Evolutionary conservation across 1,140 invertebrate genomes (phyloP).

Genomic region (Habropoda laboriosa): DNA sequence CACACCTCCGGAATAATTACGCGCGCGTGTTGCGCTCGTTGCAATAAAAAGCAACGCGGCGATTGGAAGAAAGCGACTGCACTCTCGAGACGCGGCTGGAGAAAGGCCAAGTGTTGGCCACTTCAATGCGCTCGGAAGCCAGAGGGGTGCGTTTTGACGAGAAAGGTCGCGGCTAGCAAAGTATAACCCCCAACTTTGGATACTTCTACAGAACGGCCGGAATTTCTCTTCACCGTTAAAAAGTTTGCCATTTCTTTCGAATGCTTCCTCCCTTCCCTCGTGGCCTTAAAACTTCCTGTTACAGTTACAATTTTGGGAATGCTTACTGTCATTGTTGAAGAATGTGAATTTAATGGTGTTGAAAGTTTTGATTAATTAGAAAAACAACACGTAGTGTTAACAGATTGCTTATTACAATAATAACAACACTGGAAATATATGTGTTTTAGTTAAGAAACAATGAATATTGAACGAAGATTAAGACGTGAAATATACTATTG

Average conservation of each 20-base stretch:
- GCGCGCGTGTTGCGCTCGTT: not conserved
- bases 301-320: not conserved
- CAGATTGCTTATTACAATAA: too few relatives aligned
- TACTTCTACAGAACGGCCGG: not conserved
- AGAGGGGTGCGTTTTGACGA: not conserved
- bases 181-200: not conserved
- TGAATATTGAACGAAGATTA: too few relatives aligned
- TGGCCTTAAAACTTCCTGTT: not conserved
- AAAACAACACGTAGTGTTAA: too few relatives aligned
- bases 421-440: too few relatives aligned
- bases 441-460: too few relatives aligned
- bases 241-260: not conserved
- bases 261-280: not conserved
- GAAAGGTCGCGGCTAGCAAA: slow-evolving; percentile 6
- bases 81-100: slow-evolving; percentile 8
- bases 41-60: not conserved
- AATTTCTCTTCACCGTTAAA: not conserved
- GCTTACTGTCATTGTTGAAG: not conserved
- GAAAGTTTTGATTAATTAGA: too few relatives aligned
- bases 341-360: not conserved
- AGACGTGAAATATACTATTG: too few relatives aligned
- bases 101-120: slow-evolving; percentile 4
- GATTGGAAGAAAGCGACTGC: slow-evolving; percentile 9
- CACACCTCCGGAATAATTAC: not conserved
- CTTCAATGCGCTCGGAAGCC: not conserved